Evolutionary conservation across 2,888 invertebrate genomes (phyloP), one percentile per base, ranked within the genome.

Genomic region (Luperina testacea): DNA sequence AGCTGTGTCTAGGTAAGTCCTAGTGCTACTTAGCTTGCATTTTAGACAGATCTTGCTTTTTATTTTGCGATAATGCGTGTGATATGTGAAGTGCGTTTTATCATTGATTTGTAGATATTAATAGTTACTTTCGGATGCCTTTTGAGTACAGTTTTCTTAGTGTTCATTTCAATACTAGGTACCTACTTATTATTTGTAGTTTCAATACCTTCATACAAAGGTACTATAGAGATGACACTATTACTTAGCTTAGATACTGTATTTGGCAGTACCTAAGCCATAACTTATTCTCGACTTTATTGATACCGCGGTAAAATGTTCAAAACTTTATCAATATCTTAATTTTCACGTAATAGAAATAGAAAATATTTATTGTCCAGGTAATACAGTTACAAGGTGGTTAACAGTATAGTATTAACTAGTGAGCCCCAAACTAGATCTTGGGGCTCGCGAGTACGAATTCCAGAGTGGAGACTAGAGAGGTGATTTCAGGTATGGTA

Each of bases 1-100:
- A 1, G 93, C 94, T 48, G 84, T 95, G 32, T 94, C 96, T 38
- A 94, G 95, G 96, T 96, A 83, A 85, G 72, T 72, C 2, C 51
- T 53, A 57, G 42, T 38, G 32, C 27, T 68, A 48, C 32, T 13
- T 61, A 71, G 17, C 1, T 77, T 24, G 9, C 51, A 63, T 69
- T 68, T 51, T 24, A n/a, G 5, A 45, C 38, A 48, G 24, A 61
- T 53, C 0, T 53, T 45, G 15, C 9, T 5, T 27, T 15, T 70
- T 6, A 27, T 65, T 65, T 67, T 3, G 15, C 27, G 4, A 42
- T 42, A 9, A 0, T 20, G 17, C 13, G 8, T 51, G 65, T 75
- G 15, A n/a, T 7, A 61, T 38, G 48, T 57, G n/a, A 71, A 48
- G n/a, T 57, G 63, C 61, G 8, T 53, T 65, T 27, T 51, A 64